These are phyloP conservation scores for Gephyroberyx darwinii DNA, from an alignment of 2,797 vertebrate species.

Conservation along the genomic window DNA sequence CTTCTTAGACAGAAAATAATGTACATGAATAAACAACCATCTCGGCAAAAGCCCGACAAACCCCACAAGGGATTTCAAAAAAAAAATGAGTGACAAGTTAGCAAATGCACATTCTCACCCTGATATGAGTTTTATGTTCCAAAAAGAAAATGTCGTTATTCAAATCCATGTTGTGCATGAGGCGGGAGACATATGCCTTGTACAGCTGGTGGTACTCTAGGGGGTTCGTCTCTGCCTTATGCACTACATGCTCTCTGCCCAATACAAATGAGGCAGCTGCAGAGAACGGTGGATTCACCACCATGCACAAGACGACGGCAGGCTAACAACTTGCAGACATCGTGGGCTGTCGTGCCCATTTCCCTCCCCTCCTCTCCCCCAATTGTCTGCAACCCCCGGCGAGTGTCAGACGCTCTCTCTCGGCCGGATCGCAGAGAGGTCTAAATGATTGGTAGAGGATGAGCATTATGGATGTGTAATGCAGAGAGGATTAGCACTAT, in stretches of 20 bases:
- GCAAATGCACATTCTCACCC: slow-evolving; percentile 1
- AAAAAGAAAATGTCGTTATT: slow-evolving; percentile 34
- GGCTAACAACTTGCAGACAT: slow-evolving; percentile 39
- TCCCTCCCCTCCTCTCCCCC: neutral
- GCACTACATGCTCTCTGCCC: slow-evolving; percentile 63
- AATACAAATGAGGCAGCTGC: slow-evolving; percentile 74
- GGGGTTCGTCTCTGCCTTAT: slow-evolving; percentile 61
- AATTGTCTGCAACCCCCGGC: slow-evolving; percentile 3
- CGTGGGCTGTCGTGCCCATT: slow-evolving; percentile 27
- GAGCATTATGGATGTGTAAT: slow-evolving; percentile 42
- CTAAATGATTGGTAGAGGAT: slow-evolving; percentile 23
- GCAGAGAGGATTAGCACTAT: slow-evolving; percentile 37
- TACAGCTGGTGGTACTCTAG: slow-evolving; percentile 71
- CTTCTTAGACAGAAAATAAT: neutral
- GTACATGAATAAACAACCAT: slow-evolving; percentile 5
- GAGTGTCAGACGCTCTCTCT: slow-evolving; percentile 23
- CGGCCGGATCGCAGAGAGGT: slow-evolving; percentile 9
- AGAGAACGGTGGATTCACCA: slow-evolving; percentile 49
- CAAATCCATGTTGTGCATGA: slow-evolving; percentile 34
- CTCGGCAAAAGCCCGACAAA: slow-evolving; percentile 28
- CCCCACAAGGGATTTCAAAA: slow-evolving; percentile 15
- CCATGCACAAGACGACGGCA: slow-evolving; percentile 35
- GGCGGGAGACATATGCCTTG: slow-evolving; percentile 60
- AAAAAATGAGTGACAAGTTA: slow-evolving; percentile 41
- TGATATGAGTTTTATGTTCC: slow-evolving; percentile 16